Percentiles rank a stretch among this genome's conserved stretches.
phyloP scores from a whole-genome alignment of 2,888 invertebrate species.

The Caenorhabditis sp. region DNA sequence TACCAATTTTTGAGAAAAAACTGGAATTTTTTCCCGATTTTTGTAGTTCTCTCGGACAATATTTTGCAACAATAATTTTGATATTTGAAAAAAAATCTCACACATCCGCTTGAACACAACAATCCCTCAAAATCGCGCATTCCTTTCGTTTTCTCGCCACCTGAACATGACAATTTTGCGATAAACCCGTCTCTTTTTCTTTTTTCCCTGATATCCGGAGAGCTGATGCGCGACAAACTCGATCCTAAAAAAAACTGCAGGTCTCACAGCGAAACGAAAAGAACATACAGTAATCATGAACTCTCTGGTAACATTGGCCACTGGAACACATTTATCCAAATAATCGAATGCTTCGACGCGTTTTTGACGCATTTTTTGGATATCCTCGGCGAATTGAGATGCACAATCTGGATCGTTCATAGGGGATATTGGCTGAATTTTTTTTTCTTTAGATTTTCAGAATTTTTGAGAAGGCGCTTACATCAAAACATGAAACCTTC shows the following conservation, averaged over 20 bases:
- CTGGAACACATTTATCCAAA: conserved; percentile 47
- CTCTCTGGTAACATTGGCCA: conserved; percentile 49
- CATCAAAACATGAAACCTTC: conserved; percentile 22
- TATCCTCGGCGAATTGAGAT: conserved; percentile 17
- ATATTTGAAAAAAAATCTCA: conserved; percentile 27
- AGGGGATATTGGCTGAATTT: not conserved
- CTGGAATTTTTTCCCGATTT: not conserved
- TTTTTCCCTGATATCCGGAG: no score
- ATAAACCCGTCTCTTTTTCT: no score
- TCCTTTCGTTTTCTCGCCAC: conserved; percentile 35
- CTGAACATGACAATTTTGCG: conserved; percentile 31
- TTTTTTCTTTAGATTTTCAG: no score
- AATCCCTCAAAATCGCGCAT: conserved; percentile 45
- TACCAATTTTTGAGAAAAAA: no score
- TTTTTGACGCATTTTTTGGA: conserved; percentile 27
- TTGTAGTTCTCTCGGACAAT: no score
- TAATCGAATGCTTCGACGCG: conserved; percentile 41
- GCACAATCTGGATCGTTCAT: conserved; percentile 6
- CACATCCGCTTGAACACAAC: conserved; percentile 56
- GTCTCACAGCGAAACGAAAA: not conserved
- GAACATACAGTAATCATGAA: conserved; percentile 31
- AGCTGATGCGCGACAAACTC: conserved; percentile 28
- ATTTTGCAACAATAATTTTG: not conserved
- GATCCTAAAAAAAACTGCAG: conserved; percentile 4
- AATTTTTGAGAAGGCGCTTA: no score